These are phyloP conservation scores for Synanthedon myopaeformis DNA, from an alignment of 2,888 invertebrate genomes.

Conservation along the genomic window DNA sequence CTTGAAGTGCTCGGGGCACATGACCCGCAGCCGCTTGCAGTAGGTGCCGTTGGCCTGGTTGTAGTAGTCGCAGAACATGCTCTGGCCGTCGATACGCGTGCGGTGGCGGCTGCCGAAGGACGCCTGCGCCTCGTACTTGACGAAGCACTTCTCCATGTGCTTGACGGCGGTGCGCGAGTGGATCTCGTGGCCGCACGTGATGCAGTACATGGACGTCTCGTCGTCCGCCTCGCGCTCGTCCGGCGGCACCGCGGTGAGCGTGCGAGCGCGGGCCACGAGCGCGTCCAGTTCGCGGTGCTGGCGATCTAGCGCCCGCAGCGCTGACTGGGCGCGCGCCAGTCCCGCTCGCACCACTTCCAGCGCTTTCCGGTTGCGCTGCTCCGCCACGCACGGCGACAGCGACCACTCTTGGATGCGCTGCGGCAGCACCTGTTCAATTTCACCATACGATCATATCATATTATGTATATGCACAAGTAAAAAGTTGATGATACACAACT, in stretches of 20 bases:
- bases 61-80: constrained; percentile 98
- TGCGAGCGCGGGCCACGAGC: constrained; percentile 81
- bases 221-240: constrained; percentile 70
- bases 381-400: constrained; percentile 85
- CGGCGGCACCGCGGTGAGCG: constrained; percentile 74
- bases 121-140: constrained; percentile 97
- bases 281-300: constrained; percentile 83
- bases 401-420: constrained; percentile 95
- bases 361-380: constrained; percentile 80
- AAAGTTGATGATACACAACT: no score
- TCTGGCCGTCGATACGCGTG: constrained; percentile 91
- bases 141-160: constrained; percentile 98
- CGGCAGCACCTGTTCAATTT: constrained; percentile 75
- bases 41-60: constrained; percentile 91
- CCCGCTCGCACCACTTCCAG: constrained; percentile 82
- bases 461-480: no score
- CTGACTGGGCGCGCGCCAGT: constrained; percentile 81
- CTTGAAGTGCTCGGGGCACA: constrained; percentile 98
- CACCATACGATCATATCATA: not conserved
- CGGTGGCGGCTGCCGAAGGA: constrained; percentile 96
- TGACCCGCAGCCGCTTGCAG: constrained; percentile 93
- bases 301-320: constrained; percentile 83
- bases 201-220: constrained; percentile 90
- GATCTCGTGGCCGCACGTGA: constrained; percentile 97
- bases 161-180: constrained; percentile 91